Percentiles rank a stretch among this genome's conserved stretches.
Conservation (phyloP, 2,888 invertebrate genomes). For the Philopedon plagiatum region DNA sequence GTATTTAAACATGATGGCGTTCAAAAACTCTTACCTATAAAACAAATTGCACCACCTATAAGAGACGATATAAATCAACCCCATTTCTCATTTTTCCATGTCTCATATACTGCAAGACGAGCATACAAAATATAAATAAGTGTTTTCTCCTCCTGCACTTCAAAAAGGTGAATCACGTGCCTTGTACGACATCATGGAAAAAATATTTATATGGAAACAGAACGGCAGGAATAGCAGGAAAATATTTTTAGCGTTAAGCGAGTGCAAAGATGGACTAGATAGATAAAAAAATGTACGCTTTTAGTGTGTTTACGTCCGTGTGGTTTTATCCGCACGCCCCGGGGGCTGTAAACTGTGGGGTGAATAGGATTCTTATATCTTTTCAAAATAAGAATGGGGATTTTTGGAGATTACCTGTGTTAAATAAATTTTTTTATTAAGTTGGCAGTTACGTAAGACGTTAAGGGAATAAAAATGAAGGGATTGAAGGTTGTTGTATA, state of each 20-base stretch:
- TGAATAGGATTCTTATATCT: too few relatives aligned
- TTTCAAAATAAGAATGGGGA: too few relatives aligned
- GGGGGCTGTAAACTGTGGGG: too few relatives aligned
- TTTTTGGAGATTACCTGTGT: too few relatives aligned
- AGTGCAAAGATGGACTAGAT: constrained; percentile 18
- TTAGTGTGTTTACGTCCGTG: too few relatives aligned
- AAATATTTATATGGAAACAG: constrained; percentile 19
- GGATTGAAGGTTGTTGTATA: too few relatives aligned
- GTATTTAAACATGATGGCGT: too few relatives aligned
- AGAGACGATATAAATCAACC: background rate
- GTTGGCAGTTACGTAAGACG: too few relatives aligned
- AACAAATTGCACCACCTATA: background rate
- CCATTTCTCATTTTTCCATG: background rate
- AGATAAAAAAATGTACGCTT: constrained; percentile 29
- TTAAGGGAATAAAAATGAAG: too few relatives aligned
- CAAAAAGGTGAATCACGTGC: constrained; percentile 2
- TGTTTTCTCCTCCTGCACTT: background rate
- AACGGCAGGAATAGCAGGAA: background rate
- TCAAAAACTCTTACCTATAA: too few relatives aligned
- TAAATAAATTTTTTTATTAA: too few relatives aligned
- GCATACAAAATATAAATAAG: background rate
- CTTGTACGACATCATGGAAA: constrained; percentile 8
- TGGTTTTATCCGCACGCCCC: too few relatives aligned
- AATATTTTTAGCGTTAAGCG: constrained; percentile 13
- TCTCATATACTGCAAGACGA: background rate